These are phyloP conservation scores for Chanos chanos DNA, from an alignment of 2,797 vertebrate genomes.

Conservation along the genomic window DNA sequence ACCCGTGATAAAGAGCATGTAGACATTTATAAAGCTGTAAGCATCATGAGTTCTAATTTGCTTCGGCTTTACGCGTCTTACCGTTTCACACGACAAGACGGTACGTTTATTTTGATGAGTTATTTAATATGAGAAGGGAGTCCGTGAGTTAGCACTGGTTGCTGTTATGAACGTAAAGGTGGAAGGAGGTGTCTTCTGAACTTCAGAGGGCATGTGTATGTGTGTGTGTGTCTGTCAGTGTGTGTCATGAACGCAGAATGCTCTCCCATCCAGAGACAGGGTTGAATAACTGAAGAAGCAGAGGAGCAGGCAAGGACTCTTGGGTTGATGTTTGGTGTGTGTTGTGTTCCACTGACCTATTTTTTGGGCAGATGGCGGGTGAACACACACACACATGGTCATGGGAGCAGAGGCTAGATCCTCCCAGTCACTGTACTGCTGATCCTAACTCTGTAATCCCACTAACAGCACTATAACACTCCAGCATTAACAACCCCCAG, in stretches of 20 bases:
- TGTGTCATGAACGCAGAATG: slow-evolving; percentile 2
- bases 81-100: no score
- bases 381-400: slow-evolving; percentile 57
- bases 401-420: slow-evolving; percentile 61
- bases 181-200: no score
- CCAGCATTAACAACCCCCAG: slow-evolving; percentile 29
- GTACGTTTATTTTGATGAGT: no score
- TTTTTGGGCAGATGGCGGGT: slow-evolving; percentile 57
- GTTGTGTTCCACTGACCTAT: slow-evolving; percentile 79
- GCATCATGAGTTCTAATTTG: no score
- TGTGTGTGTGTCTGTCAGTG: neutral
- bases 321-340: slow-evolving; percentile 31
- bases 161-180: no score
- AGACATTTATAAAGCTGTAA: no score
- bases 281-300: no score
- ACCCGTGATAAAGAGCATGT: no score
- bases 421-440: slow-evolving; percentile 63
- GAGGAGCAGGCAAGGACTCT: slow-evolving; percentile 6
- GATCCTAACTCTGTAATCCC: slow-evolving; percentile 68
- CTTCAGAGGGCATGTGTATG: slow-evolving; percentile 8
- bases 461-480: slow-evolving; percentile 28
- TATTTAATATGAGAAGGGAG: no score
- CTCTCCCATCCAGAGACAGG: no score
- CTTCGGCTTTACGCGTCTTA: no score
- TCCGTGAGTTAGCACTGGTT: no score